These are phyloP conservation scores for Acanthopagrus latus DNA, from an alignment of 2,797 vertebrate genomes.

Conservation along the genomic window DNA sequence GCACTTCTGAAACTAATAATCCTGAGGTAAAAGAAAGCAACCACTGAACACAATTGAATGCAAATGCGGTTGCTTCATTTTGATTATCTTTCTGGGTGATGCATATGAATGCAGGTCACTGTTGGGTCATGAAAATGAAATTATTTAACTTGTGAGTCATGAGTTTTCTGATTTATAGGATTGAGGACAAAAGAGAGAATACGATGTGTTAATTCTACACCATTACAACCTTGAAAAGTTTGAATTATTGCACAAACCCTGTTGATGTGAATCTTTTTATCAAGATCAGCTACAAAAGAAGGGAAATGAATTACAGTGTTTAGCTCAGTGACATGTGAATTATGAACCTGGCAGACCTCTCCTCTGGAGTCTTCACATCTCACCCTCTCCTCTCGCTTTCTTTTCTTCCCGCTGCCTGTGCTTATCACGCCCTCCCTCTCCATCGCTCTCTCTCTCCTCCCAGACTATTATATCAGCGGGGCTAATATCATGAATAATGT, in stretches of 20 bases:
- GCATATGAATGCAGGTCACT: constrained; percentile 33
- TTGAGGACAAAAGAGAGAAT: too few species aligned
- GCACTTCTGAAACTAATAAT: constrained; percentile 29
- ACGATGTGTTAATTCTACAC: not conserved
- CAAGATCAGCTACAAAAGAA: constrained; percentile 47
- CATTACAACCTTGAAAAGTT: constrained; percentile 36
- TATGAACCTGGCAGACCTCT: constrained; percentile 47
- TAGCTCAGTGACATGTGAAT: constrained; percentile 61
- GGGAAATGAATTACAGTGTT: constrained; percentile 49
- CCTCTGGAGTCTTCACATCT: constrained; percentile 36
- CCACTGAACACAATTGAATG: constrained; percentile 26
- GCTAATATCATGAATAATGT: constrained; percentile 77
- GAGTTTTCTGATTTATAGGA: constrained; percentile 8
- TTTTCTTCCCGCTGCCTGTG: constrained; percentile 42
- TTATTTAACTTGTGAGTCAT: constrained; percentile 29
- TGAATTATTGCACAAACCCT: constrained; percentile 13
- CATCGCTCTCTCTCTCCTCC: constrained; percentile 22
- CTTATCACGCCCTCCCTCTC: constrained; percentile 43
- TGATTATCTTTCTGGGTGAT: constrained; percentile 39
- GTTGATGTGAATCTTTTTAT: constrained; percentile 48
- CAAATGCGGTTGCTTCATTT: constrained; percentile 51
- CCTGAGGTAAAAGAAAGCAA: constrained; percentile 36
- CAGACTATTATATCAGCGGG: constrained; percentile 61
- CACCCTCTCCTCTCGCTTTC: constrained; percentile 21
- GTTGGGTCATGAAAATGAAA: constrained; percentile 42